A percentile compares a stretch with the other conserved stretches of the same genome.
These are phyloP conservation scores for Epizoanthus scotinus DNA, from an alignment of 92 coral and sea anemone species.

Conservation along the genomic window DNA sequence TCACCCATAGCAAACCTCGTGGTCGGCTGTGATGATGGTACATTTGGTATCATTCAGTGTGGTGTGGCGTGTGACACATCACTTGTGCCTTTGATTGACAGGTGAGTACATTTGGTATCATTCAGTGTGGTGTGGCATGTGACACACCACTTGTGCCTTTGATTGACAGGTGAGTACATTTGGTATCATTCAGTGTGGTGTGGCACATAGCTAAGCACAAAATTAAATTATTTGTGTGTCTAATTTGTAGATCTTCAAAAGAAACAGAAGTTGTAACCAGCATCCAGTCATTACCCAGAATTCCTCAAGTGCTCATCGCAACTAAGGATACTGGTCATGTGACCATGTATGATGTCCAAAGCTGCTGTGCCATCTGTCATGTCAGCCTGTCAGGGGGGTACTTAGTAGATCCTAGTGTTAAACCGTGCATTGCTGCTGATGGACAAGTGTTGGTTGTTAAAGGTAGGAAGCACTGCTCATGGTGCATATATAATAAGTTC, in stretches of 20 bases:
- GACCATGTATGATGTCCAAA: constrained; percentile 67
- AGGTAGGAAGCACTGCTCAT: constrained; percentile 34
- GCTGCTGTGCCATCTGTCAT: constrained; percentile 72
- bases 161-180: constrained; percentile 53
- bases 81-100: constrained; percentile 62
- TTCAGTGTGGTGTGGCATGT: constrained; percentile 72
- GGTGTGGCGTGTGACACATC: constrained; percentile 67
- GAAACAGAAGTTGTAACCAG: constrained; percentile 52
- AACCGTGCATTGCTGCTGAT: constrained; percentile 64
- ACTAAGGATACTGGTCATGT: constrained; percentile 59
- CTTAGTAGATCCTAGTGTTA: constrained; percentile 41
- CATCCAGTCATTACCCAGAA: constrained; percentile 51
- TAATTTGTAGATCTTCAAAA: constrained; percentile 66
- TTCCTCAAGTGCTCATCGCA: constrained; percentile 76
- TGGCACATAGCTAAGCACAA: constrained; percentile 56
- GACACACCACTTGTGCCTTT: constrained; percentile 62
- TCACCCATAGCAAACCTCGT: constrained; percentile 66
- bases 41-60: constrained; percentile 73
- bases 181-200: constrained; percentile 74
- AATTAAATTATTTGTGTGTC: not conserved
- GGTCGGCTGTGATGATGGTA: constrained; percentile 85
- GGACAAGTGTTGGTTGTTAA: constrained; percentile 66
- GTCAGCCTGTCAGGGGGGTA: constrained; percentile 63
- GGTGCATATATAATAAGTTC: not conserved
- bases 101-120: constrained; percentile 70